Evolutionary conservation across 2,113 vertebrate species (phyloP).

Genomic region (Pao palembangensis): DNA sequence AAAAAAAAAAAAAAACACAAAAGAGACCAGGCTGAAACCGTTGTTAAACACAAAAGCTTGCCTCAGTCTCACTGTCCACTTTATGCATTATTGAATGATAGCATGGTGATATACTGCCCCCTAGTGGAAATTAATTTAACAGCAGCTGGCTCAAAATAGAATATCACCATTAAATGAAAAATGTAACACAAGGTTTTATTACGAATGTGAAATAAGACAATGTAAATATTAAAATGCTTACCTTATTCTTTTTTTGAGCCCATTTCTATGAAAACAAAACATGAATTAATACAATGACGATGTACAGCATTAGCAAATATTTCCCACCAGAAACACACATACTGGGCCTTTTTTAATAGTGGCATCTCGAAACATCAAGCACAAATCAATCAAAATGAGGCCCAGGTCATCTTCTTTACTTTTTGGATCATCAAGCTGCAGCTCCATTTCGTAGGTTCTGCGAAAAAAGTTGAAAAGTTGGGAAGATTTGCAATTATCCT

Average conservation of each 20-base stretch:
- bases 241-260: slow-evolving; percentile 61
- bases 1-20: slow-evolving; percentile 41
- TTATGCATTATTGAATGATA: slow-evolving; percentile 56
- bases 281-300: slow-evolving; percentile 8
- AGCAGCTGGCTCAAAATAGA: neutral
- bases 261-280: slow-evolving; percentile 56
- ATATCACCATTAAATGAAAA: neutral
- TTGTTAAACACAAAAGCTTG: slow-evolving; percentile 56
- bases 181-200: neutral
- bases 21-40: slow-evolving; percentile 47
- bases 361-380: slow-evolving; percentile 82
- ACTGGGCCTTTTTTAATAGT: slow-evolving; percentile 84
- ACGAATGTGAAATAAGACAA: neutral
- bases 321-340: slow-evolving; percentile 14
- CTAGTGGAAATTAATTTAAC: slow-evolving; percentile 51
- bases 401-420: slow-evolving; percentile 93
- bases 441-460: slow-evolving; percentile 81
- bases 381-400: slow-evolving; percentile 83
- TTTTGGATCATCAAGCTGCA: slow-evolving; percentile 86
- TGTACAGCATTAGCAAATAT: neutral
- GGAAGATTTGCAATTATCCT: neutral
- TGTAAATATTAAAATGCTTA: slow-evolving; percentile 30
- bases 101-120: slow-evolving; percentile 76
- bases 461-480: neutral
- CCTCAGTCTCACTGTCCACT: slow-evolving; percentile 15